Conservation (phyloP, 1,140 invertebrate species). For the Maniola jurtina region DNA sequence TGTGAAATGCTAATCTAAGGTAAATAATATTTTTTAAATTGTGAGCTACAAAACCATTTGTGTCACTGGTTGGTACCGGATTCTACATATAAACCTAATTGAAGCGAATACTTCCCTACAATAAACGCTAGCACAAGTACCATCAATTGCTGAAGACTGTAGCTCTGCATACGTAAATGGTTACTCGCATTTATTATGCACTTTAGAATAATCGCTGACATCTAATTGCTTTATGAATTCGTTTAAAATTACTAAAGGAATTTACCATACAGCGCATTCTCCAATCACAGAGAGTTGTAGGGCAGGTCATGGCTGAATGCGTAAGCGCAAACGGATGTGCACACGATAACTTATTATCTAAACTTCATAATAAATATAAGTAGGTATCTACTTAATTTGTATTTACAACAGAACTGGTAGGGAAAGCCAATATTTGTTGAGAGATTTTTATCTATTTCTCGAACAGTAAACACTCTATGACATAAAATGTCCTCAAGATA, state of each 20-base stretch:
- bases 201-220: conserved; percentile 3
- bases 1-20: neutral
- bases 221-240: conserved; percentile 5
- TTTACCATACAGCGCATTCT: conserved; percentile 19
- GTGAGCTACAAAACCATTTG: conserved; percentile 28
- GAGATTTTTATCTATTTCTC: conserved; percentile 10
- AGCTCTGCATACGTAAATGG: conserved; percentile 30
- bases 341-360: conserved; percentile 65
- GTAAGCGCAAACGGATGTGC: conserved; percentile 71
- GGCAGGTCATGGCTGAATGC: conserved; percentile 74
- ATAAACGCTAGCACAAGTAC: conserved; percentile 37
- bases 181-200: conserved; percentile 26
- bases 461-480: conserved; percentile 14
- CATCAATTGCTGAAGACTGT: conserved; percentile 36
- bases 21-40: conserved; percentile 20
- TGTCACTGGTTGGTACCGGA: conserved; percentile 37
- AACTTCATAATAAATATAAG: conserved; percentile 38
- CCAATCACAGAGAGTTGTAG: conserved; percentile 59
- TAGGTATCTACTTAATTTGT: conserved; percentile 25
- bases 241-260: conserved; percentile 3
- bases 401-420: conserved; percentile 20
- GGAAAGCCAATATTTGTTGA: conserved; percentile 7
- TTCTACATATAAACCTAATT: conserved; percentile 46
- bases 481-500: conserved; percentile 12
- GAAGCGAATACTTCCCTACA: conserved; percentile 42